Evolutionary conservation across 1,140 invertebrate genomes (phyloP), one percentile per base, ranked within the genome.

Genomic region (Lucilia cuprina): DNA sequence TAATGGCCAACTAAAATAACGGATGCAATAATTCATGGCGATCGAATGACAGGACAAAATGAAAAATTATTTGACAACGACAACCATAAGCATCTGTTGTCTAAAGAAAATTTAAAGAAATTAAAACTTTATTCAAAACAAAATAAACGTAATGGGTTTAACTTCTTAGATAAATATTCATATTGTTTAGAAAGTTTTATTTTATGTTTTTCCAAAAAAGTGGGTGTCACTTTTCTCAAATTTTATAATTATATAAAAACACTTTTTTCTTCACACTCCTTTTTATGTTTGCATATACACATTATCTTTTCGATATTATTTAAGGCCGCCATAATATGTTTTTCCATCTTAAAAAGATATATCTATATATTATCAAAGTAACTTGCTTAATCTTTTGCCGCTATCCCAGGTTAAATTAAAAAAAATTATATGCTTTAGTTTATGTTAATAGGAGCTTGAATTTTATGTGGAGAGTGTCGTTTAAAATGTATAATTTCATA

Each of bases 41-140:
- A 80, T 80, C 77, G 50, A 80, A 49, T 80, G 77, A 50, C 77
- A 80, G 77, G 77, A 80, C 77, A 80, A 80, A 80, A 80, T 80
- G 77, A 80, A 49, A 80, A 80, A 80, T 80, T 41, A 80, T n/a
- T 80, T 80, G 77, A 80, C 77, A 80, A 80, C 77, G 41, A 80
- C 77, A 80, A 13, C 74, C 30, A 41, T 77, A 77, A 30, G 74
- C 74, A 77, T 77, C 74, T 47, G 77, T 77, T 80, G 77, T 21
- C 10, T 80, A 21, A 25, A 78, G 55, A 60, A 60, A 60, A 17
- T 7, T 7, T 2, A 2, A 21, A 80, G 77, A 80, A 80, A 80
- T 80, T 80, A 25, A 49, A 80, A n/a, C 74, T 75, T 47, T 35
- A 0, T 41, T 41, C 10, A n/a, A 19, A 78, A 78, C 74, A 75